phyloP scores from a whole-genome alignment of 2,797 vertebrate genomes.

The Poecilia velifera region DNA sequence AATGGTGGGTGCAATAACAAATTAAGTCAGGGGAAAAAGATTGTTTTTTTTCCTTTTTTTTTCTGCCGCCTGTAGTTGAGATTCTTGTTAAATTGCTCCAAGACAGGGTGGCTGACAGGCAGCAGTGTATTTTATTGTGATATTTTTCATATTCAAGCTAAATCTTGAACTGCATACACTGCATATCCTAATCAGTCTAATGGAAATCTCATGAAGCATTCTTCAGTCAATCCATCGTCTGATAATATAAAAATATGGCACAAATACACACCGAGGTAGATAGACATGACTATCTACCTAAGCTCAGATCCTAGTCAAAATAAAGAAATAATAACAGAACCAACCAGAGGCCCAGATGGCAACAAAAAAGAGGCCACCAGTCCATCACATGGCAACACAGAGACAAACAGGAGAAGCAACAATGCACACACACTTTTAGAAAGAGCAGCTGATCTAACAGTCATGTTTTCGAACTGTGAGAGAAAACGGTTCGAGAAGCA shows the following conservation, averaged over 20 bases:
- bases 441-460: too few species aligned
- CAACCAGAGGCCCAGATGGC: not conserved
- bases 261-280: not conserved
- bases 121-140: conserved; percentile 12
- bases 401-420: not conserved
- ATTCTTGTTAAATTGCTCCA: conserved; percentile 20
- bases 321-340: not conserved
- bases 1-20: conserved; percentile 1
- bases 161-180: not conserved
- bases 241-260: not conserved
- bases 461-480: too few species aligned
- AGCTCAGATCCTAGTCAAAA: not conserved
- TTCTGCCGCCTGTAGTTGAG: conserved; percentile 20
- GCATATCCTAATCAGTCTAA: conserved; percentile 23
- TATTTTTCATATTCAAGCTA: conserved; percentile 19
- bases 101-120: conserved; percentile 4
- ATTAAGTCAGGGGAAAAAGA: conserved; percentile 12
- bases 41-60: not conserved
- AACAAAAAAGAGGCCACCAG: not conserved
- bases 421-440: too few species aligned
- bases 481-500: not conserved
- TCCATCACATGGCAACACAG: not conserved
- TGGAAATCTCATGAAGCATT: not conserved
- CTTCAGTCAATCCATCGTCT: not conserved
- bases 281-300: not conserved